Conservation (phyloP, 2,113 vertebrate genomes). For the Anser brachyrhynchus region DNA sequence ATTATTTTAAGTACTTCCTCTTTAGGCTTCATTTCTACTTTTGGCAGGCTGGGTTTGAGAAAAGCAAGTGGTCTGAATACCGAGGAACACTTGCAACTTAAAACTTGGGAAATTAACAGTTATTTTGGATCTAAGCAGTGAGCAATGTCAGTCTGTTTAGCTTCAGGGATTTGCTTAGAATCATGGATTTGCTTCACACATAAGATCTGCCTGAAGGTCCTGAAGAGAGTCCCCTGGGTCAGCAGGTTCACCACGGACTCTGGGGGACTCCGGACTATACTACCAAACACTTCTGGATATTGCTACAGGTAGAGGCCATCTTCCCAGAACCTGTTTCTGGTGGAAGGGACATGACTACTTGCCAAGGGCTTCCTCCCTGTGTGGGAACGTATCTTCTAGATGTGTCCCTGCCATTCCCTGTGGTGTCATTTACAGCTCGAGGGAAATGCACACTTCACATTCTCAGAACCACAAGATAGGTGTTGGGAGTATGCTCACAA, state of each 20-base stretch:
- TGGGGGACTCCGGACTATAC: neutral
- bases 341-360: neutral
- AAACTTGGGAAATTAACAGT: neutral
- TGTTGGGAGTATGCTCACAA: neutral
- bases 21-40: neutral
- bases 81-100: neutral
- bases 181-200: neutral
- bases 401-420: neutral
- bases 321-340: neutral
- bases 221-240: neutral
- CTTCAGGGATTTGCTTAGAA: neutral
- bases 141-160: neutral
- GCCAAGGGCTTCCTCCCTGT: neutral
- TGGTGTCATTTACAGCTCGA: neutral
- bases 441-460: neutral
- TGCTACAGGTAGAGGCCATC: neutral
- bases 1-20: conserved; percentile 49
- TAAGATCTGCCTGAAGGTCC: neutral
- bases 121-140: neutral
- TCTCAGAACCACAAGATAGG: neutral
- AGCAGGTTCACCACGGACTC: neutral
- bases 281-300: neutral
- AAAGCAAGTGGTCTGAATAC: neutral
- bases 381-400: too few relatives aligned
- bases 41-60: conserved; percentile 2